Evolutionary conservation across 2,797 vertebrate species (phyloP).

Genomic region (Notamacropus eugenii): DNA sequence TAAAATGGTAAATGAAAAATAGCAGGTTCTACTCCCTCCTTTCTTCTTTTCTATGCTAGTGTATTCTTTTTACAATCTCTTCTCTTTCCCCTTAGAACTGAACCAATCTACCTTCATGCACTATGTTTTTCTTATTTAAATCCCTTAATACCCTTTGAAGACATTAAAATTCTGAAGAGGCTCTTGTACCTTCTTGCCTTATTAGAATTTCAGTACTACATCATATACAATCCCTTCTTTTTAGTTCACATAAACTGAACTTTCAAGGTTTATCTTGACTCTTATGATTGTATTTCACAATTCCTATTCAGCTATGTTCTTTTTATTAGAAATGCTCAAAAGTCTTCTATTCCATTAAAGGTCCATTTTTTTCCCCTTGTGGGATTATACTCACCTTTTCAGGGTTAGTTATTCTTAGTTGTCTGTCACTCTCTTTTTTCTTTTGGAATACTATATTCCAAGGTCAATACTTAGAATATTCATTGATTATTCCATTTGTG

Average conservation of each 20-base stretch:
- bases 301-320: neutral
- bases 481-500: neutral
- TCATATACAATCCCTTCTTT: neutral
- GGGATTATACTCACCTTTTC: neutral
- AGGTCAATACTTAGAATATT: neutral
- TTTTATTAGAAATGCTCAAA: neutral
- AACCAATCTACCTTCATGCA: neutral
- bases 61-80: neutral
- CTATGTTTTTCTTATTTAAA: neutral
- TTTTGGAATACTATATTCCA: neutral
- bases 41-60: neutral
- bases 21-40: neutral
- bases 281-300: neutral
- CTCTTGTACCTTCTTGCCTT: neutral
- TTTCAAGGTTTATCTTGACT: neutral
- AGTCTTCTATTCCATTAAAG: neutral
- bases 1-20: neutral
- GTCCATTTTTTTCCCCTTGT: neutral
- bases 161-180: neutral
- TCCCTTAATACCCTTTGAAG: neutral
- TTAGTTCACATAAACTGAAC: neutral
- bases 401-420: neutral
- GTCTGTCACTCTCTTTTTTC: neutral
- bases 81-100: neutral
- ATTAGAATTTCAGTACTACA: neutral